These are phyloP conservation scores for Agelastica alni DNA, from an alignment of 2,888 invertebrate genomes.

Conservation along the genomic window DNA sequence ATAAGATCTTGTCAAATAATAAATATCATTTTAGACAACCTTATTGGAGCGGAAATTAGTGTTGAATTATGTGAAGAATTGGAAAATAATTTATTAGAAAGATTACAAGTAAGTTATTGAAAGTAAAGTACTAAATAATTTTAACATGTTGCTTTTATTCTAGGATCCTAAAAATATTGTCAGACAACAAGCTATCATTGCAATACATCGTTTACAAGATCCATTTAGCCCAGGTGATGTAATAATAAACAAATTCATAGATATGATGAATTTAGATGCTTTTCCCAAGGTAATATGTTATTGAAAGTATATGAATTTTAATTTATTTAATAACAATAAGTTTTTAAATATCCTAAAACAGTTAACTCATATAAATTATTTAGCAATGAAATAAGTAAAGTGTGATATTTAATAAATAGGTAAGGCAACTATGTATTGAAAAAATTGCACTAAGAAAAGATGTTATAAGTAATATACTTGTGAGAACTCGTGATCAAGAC, in stretches of 20 bases:
- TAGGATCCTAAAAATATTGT: slow-evolving; percentile 77
- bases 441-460: slow-evolving; percentile 73
- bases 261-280: slow-evolving; percentile 75
- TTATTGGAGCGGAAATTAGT: slow-evolving; percentile 73
- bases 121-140: no score
- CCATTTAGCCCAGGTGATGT: slow-evolving; percentile 75
- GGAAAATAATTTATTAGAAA: slow-evolving; percentile 68
- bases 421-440: slow-evolving; percentile 67
- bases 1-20: slow-evolving; percentile 79
- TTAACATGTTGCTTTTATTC: slow-evolving; percentile 38
- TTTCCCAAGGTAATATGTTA: slow-evolving; percentile 56
- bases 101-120: slow-evolving; percentile 59
- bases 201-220: slow-evolving; percentile 79
- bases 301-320: no score
- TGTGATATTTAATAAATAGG: slow-evolving; percentile 29
- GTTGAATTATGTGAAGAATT: slow-evolving; percentile 76
- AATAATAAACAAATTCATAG: slow-evolving; percentile 72
- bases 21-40: slow-evolving; percentile 72
- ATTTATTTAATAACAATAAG: no score
- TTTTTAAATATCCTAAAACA: background rate
- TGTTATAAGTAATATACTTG: slow-evolving; percentile 72
- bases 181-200: slow-evolving; percentile 77
- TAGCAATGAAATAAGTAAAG: no score
- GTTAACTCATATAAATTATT: no score
- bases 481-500: slow-evolving; percentile 76